Percentiles rank a stretch among this genome's conserved stretches.
phyloP scores from a whole-genome alignment of 2,888 invertebrate genomes.

The Phalera bucephala region DNA sequence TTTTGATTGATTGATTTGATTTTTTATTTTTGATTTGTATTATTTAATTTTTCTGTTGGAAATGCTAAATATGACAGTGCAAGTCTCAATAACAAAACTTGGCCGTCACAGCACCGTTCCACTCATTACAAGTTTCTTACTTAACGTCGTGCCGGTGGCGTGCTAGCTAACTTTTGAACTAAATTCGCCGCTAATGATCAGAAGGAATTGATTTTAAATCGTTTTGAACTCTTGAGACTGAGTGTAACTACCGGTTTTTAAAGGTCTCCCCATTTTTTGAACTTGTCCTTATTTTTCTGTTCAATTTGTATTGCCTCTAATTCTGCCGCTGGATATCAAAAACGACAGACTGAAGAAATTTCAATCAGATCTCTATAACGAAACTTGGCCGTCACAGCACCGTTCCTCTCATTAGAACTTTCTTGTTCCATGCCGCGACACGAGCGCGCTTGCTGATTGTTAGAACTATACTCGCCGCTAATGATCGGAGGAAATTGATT shows the following conservation, averaged over 20 bases:
- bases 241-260: too few relatives aligned
- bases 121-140: conserved; percentile 29
- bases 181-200: conserved; percentile 35
- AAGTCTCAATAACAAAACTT: conserved; percentile 11
- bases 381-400: conserved; percentile 22
- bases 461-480: conserved; percentile 32
- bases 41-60: too few relatives aligned
- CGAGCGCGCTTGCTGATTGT: conserved; percentile 25
- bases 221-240: conserved; percentile 9
- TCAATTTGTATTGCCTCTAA: too few relatives aligned
- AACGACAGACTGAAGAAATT: too few relatives aligned
- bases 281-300: too few relatives aligned
- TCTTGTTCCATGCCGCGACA: conserved; percentile 8
- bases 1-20: too few relatives aligned
- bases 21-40: too few relatives aligned
- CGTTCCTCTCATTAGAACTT: conserved; percentile 28
- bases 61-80: too few relatives aligned
- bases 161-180: conserved; percentile 31
- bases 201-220: conserved; percentile 38
- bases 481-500: conserved; percentile 40
- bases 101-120: conserved; percentile 17
- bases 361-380: neutral
- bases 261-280: too few relatives aligned
- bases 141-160: conserved; percentile 5
- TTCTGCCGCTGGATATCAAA: too few relatives aligned